Percentiles rank a stretch among this genome's conserved stretches.
These are phyloP conservation scores for Sebastes trivittatus DNA, from an alignment of 2,797 vertebrate species.

Conservation along the genomic window DNA sequence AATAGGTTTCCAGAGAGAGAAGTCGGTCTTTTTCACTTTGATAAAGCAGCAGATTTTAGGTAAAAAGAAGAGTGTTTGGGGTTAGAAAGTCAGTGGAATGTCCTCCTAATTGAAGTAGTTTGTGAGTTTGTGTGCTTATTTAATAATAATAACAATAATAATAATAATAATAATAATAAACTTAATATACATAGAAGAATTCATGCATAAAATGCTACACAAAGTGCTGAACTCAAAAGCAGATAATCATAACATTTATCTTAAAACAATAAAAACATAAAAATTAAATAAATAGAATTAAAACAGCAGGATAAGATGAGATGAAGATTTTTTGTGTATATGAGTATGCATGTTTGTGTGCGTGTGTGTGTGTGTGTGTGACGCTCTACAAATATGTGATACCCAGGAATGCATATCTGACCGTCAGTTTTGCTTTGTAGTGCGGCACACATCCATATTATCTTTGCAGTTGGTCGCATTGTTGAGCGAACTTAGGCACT, in stretches of 20 bases:
- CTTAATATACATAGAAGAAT: fast-evolving
- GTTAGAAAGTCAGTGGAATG: background rate
- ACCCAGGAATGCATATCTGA: conserved; percentile 38
- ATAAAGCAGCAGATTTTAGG: background rate
- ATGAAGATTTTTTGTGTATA: background rate
- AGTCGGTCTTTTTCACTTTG: background rate
- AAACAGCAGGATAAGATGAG: background rate
- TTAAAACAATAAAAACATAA: background rate
- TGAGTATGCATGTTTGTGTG: background rate
- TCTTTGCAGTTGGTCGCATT: conserved; percentile 67
- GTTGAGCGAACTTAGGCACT: conserved; percentile 54
- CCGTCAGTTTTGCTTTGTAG: conserved; percentile 50
- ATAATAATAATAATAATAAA: no score
- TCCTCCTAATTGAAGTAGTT: background rate
- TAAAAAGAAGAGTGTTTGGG: background rate
- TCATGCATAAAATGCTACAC: no score
- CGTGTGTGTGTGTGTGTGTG: background rate
- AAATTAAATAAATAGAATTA: background rate
- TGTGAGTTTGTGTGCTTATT: background rate
- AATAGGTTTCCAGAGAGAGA: background rate
- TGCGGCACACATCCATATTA: conserved; percentile 42
- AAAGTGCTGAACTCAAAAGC: no score
- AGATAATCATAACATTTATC: background rate
- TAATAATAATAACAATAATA: background rate
- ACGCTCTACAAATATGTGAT: conserved; percentile 9